Base-by-base conservation (phyloP, 2,888 invertebrate genomes). In the Archips crataeganus region DNA sequence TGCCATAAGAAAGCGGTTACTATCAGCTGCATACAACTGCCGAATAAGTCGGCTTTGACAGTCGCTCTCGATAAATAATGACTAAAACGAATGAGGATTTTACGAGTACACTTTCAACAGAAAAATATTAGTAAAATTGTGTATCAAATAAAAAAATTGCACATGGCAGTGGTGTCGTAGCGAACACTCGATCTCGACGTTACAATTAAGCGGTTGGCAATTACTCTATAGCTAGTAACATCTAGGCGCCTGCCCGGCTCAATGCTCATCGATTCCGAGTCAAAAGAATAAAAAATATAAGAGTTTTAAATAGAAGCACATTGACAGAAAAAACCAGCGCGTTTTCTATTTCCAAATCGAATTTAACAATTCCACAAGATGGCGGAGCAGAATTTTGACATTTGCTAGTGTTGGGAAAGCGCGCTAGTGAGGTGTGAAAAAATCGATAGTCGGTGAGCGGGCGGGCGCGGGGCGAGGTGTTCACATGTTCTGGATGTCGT, bases 401-500 rank as follows among this genome's bases (percentile, higher is more conserved):
- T 70, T 15, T 78, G 76, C 76, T 77, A 77, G 60, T 75, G 75
- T 74, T 66, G 76, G 71, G 77, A 42, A 66, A 59, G 75, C 75
- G 79, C 77, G 79, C 78, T 81, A 83, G 79, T 75, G 75, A 72
- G 63, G n/a, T 49, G 75, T 32, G 75, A 64, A 76, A 75, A 76
- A 76, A 70, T 78, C 76, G 75, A 79, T 77, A 75, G 69, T 75
- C 63, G 63, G 34, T 51, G 47, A 54, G 65, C 80, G 77, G 77
- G 78, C 80, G 83, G 77, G 83, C 79, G 82, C 82, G 77, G 81
- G 80, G 83, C 81, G 85, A 79, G 84, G 87, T 86, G 92, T 95
- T 97, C 98, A 99, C 98, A 99, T 99, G 95, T 98, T 98, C 96
- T 99, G 99, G 95, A 99, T 98, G 96, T 99, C 99, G 96, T 98